phyloP scores from a whole-genome alignment of 2,113 vertebrate genomes.

The Ciconia maguari region DNA sequence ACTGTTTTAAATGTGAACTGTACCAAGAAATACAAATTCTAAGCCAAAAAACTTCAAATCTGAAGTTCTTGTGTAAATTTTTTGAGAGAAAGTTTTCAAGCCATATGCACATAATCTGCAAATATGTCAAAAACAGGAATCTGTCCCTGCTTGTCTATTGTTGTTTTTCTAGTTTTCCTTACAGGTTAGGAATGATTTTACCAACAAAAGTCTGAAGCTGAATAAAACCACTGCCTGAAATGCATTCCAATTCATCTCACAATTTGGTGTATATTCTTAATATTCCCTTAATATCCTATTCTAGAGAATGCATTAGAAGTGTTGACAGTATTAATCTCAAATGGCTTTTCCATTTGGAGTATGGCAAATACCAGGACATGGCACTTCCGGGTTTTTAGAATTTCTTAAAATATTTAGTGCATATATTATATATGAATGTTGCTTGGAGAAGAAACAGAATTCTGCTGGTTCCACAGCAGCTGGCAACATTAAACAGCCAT shows the following conservation, averaged over 20 bases:
- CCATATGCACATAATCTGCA: neutral
- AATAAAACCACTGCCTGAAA: neutral
- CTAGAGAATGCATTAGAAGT: neutral
- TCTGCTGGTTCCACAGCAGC: neutral
- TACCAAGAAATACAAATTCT: neutral
- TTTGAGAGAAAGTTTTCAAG: neutral
- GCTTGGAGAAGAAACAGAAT: neutral
- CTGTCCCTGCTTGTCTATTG: neutral
- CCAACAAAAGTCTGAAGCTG: neutral
- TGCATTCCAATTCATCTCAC: neutral
- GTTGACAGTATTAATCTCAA: neutral
- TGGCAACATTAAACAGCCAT: neutral
- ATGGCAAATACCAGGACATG: neutral
- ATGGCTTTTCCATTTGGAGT: neutral
- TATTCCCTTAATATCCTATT: neutral
- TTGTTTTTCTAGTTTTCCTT: neutral
- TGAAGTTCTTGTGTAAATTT: neutral
- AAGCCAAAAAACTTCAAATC: neutral
- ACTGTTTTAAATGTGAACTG: neutral
- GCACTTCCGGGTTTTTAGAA: neutral
- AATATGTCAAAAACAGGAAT: constrained; percentile 26
- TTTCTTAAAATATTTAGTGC: neutral
- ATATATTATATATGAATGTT: neutral
- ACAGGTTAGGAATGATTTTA: neutral
- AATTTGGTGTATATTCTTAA: neutral